Conservation (phyloP, 1,140 invertebrate species). For the Teleopsis dalmanni region DNA sequence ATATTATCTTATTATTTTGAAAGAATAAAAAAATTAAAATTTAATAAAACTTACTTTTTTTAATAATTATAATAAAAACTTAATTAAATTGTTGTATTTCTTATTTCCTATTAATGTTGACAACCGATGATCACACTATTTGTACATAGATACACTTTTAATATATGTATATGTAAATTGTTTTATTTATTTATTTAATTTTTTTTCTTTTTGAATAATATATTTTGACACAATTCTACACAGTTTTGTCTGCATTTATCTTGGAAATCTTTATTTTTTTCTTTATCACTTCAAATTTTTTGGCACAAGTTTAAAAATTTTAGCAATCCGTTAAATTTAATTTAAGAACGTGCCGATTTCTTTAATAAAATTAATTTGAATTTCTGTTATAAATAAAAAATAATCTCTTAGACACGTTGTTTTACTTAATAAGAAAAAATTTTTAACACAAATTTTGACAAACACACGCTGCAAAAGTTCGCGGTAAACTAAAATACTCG, state of each 20-base stretch:
- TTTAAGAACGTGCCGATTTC: not conserved
- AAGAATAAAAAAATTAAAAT: too few species aligned
- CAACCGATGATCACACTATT: too few species aligned
- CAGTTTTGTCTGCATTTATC: not conserved
- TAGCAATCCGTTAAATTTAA: not conserved
- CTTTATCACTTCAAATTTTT: not conserved
- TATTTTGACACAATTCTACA: not conserved
- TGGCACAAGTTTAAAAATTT: too few species aligned
- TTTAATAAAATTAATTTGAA: not conserved
- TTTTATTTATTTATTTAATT: not conserved
- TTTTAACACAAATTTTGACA: not conserved
- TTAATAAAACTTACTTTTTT: too few species aligned
- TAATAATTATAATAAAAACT: too few species aligned
- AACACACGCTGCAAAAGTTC: too few species aligned
- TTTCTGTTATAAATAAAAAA: not conserved
- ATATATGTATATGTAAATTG: too few species aligned
- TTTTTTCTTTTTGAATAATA: not conserved
- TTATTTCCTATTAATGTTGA: too few species aligned
- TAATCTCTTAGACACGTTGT: not conserved
- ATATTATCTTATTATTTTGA: too few species aligned
- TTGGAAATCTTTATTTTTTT: not conserved
- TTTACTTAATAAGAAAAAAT: conserved; percentile 4
- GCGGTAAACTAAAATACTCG: too few species aligned
- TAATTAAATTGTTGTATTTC: too few species aligned
- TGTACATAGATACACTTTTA: too few species aligned